phyloP scores from a whole-genome alignment of 2,797 vertebrate species.

The Betta splendens region DNA sequence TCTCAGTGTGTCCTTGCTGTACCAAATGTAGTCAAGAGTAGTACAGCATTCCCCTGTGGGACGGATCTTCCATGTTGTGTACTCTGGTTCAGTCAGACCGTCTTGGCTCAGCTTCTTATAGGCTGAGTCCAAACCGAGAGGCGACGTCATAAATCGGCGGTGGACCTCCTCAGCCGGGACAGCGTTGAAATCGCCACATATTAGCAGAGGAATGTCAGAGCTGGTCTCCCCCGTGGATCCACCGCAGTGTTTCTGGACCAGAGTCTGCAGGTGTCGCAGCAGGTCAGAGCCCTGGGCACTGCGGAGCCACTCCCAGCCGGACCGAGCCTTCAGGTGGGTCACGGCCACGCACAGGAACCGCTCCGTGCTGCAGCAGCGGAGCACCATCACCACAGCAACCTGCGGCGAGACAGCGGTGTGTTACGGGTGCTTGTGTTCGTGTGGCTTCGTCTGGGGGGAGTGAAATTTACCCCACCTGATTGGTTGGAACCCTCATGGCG shows the following conservation, averaged over 20 bases:
- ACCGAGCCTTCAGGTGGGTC: slow-evolving; percentile 94
- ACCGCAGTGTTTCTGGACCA: slow-evolving; percentile 66
- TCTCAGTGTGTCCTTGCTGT: slow-evolving; percentile 82
- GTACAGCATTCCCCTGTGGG: slow-evolving; percentile 90
- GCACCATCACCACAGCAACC: slow-evolving; percentile 89
- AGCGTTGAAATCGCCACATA: slow-evolving; percentile 96
- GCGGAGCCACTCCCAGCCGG: slow-evolving; percentile 93
- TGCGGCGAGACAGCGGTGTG: slow-evolving; percentile 9
- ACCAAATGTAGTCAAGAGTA: slow-evolving; percentile 98
- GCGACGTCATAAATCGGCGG: slow-evolving; percentile 86
- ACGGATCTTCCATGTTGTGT: slow-evolving; percentile 97
- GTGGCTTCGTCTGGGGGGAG: neutral
- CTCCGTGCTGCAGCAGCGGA: slow-evolving; percentile 84
- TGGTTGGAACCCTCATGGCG: slow-evolving; percentile 91
- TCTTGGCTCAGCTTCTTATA: slow-evolving; percentile 91
- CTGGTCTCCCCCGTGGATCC: neutral
- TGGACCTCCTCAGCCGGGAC: slow-evolving; percentile 93
- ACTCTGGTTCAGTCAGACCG: slow-evolving; percentile 87
- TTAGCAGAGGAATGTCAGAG: slow-evolving; percentile 83
- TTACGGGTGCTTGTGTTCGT: slow-evolving; percentile 3
- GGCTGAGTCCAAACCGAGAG: slow-evolving; percentile 90
- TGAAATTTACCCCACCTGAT: slow-evolving; percentile 78
- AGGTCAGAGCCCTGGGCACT: slow-evolving; percentile 92
- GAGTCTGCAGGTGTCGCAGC: slow-evolving; percentile 86
- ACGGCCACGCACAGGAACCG: slow-evolving; percentile 85